Percentiles rank a stretch among this genome's conserved stretches.
Conservation (phyloP, 2,888 invertebrate species). For the Xylota segnis region DNA sequence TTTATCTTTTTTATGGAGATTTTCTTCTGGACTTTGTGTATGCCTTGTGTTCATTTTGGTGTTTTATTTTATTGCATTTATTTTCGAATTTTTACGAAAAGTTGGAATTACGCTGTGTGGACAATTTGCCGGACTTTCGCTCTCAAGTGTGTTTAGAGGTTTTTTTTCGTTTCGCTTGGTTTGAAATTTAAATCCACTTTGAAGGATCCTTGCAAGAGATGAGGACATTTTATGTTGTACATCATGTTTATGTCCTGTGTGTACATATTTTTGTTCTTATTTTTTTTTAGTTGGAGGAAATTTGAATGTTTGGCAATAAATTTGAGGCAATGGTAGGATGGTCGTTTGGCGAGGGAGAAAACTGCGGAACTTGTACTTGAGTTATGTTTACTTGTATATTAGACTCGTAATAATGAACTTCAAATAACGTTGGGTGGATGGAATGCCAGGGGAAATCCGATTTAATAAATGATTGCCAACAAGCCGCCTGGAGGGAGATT, state of each 20-base stretch:
- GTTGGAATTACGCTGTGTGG: background rate
- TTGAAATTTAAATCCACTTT: constrained; percentile 32
- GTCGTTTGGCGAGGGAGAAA: background rate
- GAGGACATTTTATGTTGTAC: constrained; percentile 42
- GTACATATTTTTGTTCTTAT: background rate
- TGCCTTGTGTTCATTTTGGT: constrained; percentile 25
- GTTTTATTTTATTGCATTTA: constrained; percentile 50
- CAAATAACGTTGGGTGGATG: constrained; percentile 34
- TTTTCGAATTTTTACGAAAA: constrained; percentile 45
- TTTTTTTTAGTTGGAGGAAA: constrained; percentile 15
- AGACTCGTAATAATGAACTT: constrained; percentile 55
- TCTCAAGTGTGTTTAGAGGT: constrained; percentile 26
- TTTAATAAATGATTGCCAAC: constrained; percentile 45
- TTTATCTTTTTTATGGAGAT: constrained; percentile 17
- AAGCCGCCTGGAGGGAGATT: constrained; percentile 1
- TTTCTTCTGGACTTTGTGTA: constrained; percentile 7
- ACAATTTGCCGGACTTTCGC: constrained; percentile 59
- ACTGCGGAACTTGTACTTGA: constrained; percentile 51
- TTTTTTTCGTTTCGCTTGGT: background rate
- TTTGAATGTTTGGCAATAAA: constrained; percentile 50
- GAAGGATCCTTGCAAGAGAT: constrained; percentile 21
- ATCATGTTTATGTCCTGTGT: constrained; percentile 39
- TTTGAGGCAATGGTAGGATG: background rate
- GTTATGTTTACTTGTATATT: constrained; percentile 53
- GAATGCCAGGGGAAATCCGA: constrained; percentile 4